Evolutionary conservation across 2,888 invertebrate genomes (phyloP).

Genomic region (Ochropleura plecta): DNA sequence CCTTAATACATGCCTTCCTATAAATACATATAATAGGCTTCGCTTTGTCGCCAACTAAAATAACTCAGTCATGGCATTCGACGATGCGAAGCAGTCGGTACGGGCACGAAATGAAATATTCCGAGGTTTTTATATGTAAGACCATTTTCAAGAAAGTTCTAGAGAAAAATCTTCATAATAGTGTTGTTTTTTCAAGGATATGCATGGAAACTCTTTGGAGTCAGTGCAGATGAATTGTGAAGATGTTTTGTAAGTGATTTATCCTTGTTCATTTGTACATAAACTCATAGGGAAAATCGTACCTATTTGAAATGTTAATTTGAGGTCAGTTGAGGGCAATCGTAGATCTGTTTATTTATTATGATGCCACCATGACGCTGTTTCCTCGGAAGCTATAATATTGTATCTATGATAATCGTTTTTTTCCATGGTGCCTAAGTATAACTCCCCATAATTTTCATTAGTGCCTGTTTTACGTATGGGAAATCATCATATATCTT

Average conservation of each 20-base stretch:
- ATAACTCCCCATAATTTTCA: no score
- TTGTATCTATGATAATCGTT: not conserved
- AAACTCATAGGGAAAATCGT: constrained; percentile 39
- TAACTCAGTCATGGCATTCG: constrained; percentile 56
- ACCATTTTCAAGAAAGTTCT: constrained; percentile 25
- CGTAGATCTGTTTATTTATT: constrained; percentile 1
- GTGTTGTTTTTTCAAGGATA: constrained; percentile 15
- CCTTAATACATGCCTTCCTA: constrained; percentile 23
- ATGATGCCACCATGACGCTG: not conserved
- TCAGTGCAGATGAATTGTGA: constrained; percentile 34
- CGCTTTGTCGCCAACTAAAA: constrained; percentile 57
- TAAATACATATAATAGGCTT: constrained; percentile 32
- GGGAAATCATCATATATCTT: no score
- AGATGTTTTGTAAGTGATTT: constrained; percentile 46
- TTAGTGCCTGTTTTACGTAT: not conserved
- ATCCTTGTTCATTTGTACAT: constrained; percentile 16
- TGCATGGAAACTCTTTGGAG: constrained; percentile 26
- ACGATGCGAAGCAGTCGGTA: constrained; percentile 47
- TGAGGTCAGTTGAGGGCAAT: constrained; percentile 33
- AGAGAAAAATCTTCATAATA: not conserved
- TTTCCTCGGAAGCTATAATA: not conserved
- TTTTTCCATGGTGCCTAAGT: not conserved
- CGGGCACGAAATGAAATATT: constrained; percentile 36
- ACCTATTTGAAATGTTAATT: constrained; percentile 11
- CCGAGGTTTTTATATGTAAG: not conserved